Conservation (phyloP, 1,140 invertebrate species). For the Papilio glaucus region DNA sequence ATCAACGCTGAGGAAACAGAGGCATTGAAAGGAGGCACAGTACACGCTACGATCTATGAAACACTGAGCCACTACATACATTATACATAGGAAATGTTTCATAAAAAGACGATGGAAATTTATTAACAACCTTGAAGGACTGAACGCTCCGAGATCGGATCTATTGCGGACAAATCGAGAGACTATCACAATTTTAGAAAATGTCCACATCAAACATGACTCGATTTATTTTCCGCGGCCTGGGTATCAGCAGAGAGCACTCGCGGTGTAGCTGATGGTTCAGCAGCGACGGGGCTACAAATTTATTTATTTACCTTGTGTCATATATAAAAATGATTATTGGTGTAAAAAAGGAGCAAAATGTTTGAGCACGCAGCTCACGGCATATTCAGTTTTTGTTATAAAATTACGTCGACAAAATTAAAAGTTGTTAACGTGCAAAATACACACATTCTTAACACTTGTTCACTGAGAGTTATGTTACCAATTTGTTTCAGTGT, state of each 20-base stretch:
- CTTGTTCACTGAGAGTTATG: slow-evolving; percentile 14
- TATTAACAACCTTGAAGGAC: too few species aligned
- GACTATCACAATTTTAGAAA: too few species aligned
- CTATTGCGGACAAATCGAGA: too few species aligned
- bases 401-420: background rate
- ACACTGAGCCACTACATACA: too few species aligned
- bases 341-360: background rate
- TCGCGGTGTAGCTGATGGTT: background rate
- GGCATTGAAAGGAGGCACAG: too few species aligned
- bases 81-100: too few species aligned
- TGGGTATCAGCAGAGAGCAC: background rate
- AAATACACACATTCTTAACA: slow-evolving; percentile 21
- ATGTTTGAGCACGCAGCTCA: background rate
- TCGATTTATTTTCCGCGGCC: too few species aligned
- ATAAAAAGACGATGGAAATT: too few species aligned
- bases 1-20: background rate
- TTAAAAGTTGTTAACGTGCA: slow-evolving; percentile 10
- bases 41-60: too few species aligned
- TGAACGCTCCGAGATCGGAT: too few species aligned
- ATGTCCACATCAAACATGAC: too few species aligned
- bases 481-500: slow-evolving; percentile 7
- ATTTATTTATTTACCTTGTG: background rate
- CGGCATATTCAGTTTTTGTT: background rate
- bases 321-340: background rate
- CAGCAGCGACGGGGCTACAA: background rate